Evolutionary conservation across 2,113 vertebrate genomes (phyloP).

Genomic region (Syrmaticus mikado): DNA sequence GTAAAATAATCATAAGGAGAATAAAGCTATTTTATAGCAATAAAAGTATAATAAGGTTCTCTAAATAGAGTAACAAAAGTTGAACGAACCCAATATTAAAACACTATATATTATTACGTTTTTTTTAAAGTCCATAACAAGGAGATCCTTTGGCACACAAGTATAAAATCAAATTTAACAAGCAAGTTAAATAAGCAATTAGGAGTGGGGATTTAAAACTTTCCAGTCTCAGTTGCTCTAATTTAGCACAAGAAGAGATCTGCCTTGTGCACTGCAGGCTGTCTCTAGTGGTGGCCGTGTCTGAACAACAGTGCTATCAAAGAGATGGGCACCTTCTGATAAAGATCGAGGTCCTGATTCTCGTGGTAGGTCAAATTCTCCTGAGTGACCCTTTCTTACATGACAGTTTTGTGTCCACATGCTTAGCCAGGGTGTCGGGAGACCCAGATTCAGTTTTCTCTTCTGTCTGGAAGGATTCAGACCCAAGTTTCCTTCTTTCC

Average conservation of each 20-base stretch:
- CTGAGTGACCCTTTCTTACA: neutral
- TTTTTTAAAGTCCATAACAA: constrained; percentile 67
- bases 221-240: constrained; percentile 35
- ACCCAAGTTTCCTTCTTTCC: neutral
- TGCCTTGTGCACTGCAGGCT: neutral
- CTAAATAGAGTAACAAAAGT: constrained; percentile 65
- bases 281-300: neutral
- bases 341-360: neutral
- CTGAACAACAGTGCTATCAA: neutral
- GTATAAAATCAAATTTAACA: constrained; percentile 72
- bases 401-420: neutral
- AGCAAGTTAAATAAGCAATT: constrained; percentile 74
- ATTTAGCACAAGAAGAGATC: constrained; percentile 31
- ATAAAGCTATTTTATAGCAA: constrained; percentile 52
- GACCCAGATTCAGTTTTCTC: neutral
- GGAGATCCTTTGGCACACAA: constrained; percentile 70
- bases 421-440: neutral
- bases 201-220: constrained; percentile 63
- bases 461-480: neutral
- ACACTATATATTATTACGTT: constrained; percentile 59
- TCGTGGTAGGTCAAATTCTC: neutral
- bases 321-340: neutral
- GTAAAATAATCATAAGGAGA: constrained; percentile 68
- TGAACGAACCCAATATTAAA: constrained; percentile 45
- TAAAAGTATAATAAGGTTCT: constrained; percentile 64